Evolutionary conservation across 2,888 invertebrate species (phyloP).

Genomic region (Calliphora vomitoria): DNA sequence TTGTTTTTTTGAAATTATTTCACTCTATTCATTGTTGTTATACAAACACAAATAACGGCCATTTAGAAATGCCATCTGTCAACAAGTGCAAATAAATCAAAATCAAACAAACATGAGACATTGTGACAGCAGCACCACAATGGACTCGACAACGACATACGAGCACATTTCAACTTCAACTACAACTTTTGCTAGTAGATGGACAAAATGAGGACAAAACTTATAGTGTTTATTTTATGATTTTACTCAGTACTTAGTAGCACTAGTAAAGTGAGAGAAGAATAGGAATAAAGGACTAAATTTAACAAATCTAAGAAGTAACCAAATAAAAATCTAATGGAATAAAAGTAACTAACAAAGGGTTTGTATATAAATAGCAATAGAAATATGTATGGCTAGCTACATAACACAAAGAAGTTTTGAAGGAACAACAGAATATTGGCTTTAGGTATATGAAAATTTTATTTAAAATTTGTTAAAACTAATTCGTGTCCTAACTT

Average conservation of each 20-base stretch:
- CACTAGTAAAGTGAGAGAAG: neutral
- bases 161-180: slow-evolving; percentile 19
- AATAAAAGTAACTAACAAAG: neutral
- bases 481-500: neutral
- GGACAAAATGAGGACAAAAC: slow-evolving; percentile 37
- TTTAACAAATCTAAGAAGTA: neutral
- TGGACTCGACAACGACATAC: slow-evolving; percentile 43
- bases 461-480: no score
- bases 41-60: slow-evolving; percentile 72
- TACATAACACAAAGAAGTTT: no score
- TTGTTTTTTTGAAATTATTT: slow-evolving; percentile 9
- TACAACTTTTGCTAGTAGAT: neutral
- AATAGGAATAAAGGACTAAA: neutral
- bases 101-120: slow-evolving; percentile 76
- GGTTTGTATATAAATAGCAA: neutral
- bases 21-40: slow-evolving; percentile 61
- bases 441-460: no score
- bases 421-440: no score
- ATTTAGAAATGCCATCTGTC: slow-evolving; percentile 77
- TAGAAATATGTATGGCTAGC: no score
- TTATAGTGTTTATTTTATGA: slow-evolving; percentile 36
- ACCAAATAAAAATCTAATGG: neutral
- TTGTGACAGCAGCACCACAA: slow-evolving; percentile 62
- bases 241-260: slow-evolving; percentile 4
- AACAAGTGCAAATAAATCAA: slow-evolving; percentile 76